Base-by-base conservation (phyloP, 2,797 vertebrate genomes). In the Gymnoscopelus braueri region DNA sequence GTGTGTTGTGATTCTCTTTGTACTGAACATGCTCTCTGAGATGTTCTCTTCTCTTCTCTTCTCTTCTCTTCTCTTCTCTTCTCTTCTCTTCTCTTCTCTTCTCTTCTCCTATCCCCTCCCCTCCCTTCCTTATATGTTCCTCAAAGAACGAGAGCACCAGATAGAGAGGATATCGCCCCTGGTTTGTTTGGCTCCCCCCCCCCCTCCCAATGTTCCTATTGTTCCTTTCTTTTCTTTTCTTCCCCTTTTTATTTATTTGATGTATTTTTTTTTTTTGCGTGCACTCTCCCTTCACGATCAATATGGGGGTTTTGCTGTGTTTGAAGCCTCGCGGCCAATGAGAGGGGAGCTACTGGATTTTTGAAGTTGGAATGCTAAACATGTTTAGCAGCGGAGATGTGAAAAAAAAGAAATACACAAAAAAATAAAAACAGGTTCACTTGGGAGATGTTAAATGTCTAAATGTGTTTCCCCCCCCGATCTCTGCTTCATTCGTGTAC, bases 321-420 rank as follows among this genome's bases (percentile, higher is more conserved):
- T 89, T 88, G 85, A 89, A 89, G 86, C 86, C 87, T 82, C 8
- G 57, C 79, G 60, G 86, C 81, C 87, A 81, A 88, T 81, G 63
- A 81, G 83, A 84, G 82, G 71, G 74, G 73, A 69, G 81, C 85
- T 72, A 44, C 65, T 67, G 82, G 82, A 89, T 84, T 90, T 89
- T 89, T 88, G 84, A 90, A 89, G 91, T 88, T 76, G 88, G 80
- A 87, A 90, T 86, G 84, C 86, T 88, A 87, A 92, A 88, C 85
- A 89, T 90, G 84, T 90, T 91, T 88, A 91, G 88, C 86, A 88
- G 88, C 79, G 0, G 78, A 87, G 88, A 89, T 90, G 85, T 90
- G 91, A 88, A 89, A 79, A 86, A 89, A 87, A 88, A 19, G 1
- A 19, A 19, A 19, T 19, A 19, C 19, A 19, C 77, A 72, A 74